Conservation (phyloP, 2,888 invertebrate genomes). For the Pseudoips prasinana region DNA sequence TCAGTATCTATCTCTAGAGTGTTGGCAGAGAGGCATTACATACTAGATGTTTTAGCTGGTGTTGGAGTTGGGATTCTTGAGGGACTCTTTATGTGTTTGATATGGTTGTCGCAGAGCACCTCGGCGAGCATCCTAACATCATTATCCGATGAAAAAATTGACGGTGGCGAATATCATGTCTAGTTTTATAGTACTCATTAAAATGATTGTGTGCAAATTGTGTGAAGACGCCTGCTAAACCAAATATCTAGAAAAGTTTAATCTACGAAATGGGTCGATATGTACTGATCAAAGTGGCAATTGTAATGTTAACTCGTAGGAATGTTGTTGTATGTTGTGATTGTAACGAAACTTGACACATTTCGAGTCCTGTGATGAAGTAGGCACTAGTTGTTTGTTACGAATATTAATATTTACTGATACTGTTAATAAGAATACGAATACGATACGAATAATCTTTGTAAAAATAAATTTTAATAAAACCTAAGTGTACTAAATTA, state of each 20-base stretch:
- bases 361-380: conserved; percentile 21
- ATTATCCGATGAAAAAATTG: conserved; percentile 85
- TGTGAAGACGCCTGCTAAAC: conserved; percentile 1
- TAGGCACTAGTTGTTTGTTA: conserved; percentile 14
- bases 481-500: too few species aligned
- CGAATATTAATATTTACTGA: conserved; percentile 1
- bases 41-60: conserved; percentile 92
- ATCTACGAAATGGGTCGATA: too few species aligned
- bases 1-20: conserved; percentile 90
- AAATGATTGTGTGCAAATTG: background rate
- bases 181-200: conserved; percentile 35
- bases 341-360: conserved; percentile 7
- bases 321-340: conserved; percentile 1
- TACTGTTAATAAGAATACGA: conserved; percentile 2
- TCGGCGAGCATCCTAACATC: conserved; percentile 82
- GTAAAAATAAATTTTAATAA: conserved; percentile 8
- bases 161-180: conserved; percentile 87
- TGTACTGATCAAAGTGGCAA: background rate
- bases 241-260: too few species aligned
- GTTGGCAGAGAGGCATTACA: conserved; percentile 91
- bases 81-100: conserved; percentile 82
- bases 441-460: conserved; percentile 12
- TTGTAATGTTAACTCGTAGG: background rate
- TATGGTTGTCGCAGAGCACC: conserved; percentile 87
- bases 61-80: conserved; percentile 87